Percentiles rank a stretch among this genome's conserved stretches.
Conservation (phyloP, 2,113 vertebrate genomes). For the Takifugu bimaculatus region DNA sequence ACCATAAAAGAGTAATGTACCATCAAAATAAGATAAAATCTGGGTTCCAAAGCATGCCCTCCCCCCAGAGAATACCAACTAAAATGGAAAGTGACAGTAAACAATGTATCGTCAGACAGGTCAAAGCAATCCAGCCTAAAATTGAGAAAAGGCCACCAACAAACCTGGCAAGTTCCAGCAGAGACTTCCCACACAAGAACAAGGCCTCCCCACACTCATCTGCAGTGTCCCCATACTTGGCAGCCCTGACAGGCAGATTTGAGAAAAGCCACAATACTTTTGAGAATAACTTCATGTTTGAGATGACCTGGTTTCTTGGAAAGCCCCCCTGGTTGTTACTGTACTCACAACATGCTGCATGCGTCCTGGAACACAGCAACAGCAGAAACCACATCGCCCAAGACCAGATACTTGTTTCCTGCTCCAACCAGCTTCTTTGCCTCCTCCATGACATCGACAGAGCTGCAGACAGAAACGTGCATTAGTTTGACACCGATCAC, state of each 20-base stretch:
- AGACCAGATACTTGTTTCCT: constrained; percentile 92
- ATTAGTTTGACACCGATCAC: neutral
- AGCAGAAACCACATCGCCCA: constrained; percentile 91
- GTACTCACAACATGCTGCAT: constrained; percentile 90
- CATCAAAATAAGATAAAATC: too few species aligned
- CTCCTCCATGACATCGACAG: constrained; percentile 85
- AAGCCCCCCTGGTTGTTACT: neutral
- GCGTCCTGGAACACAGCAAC: constrained; percentile 95
- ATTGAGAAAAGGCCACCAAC: neutral
- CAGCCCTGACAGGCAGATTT: constrained; percentile 74
- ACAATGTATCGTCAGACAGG: neutral
- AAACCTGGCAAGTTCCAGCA: constrained; percentile 92
- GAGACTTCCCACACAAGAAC: constrained; percentile 93
- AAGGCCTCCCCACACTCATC: constrained; percentile 95
- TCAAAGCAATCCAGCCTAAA: neutral
- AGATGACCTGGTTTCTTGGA: neutral
- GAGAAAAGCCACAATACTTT: neutral
- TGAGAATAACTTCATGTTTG: neutral
- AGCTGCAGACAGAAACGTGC: constrained; percentile 30
- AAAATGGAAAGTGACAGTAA: too few species aligned
- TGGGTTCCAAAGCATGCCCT: too few species aligned
- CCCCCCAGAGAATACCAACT: too few species aligned
- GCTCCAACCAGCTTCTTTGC: constrained; percentile 91
- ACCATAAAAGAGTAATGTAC: too few species aligned
- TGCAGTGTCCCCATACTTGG: constrained; percentile 91